phyloP scores from a whole-genome alignment of 2,113 vertebrate genomes.

The Colistium nudipinnis region DNA sequence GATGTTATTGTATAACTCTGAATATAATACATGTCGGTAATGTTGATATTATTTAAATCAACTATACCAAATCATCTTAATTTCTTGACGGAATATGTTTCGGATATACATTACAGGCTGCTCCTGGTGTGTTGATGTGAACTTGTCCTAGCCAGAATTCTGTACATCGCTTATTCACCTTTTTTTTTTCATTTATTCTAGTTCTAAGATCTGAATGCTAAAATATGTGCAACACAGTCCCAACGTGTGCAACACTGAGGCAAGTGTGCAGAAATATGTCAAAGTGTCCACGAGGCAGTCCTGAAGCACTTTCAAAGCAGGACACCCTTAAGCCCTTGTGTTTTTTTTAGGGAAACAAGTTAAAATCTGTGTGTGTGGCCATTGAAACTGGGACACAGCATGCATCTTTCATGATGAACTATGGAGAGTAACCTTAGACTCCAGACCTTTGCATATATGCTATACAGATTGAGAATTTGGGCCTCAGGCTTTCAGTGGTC shows the following conservation, averaged over 20 bases:
- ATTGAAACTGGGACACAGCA: background rate
- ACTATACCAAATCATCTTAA: too few species aligned
- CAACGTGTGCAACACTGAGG: background rate
- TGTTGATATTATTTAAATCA: background rate
- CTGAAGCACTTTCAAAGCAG: slow-evolving; percentile 17
- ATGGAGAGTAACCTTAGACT: background rate
- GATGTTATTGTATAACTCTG: background rate
- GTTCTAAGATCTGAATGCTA: background rate
- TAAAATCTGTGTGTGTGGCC: background rate
- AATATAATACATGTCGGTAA: background rate
- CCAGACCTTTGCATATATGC: background rate
- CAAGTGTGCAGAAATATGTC: slow-evolving; percentile 9
- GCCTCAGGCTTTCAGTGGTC: background rate
- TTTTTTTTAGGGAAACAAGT: background rate
- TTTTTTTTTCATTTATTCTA: too few species aligned
- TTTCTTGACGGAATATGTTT: background rate
- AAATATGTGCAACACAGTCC: background rate
- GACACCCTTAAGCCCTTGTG: background rate
- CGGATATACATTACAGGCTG: too few species aligned
- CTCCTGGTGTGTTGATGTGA: background rate
- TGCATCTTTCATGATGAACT: slow-evolving; percentile 12
- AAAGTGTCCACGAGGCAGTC: slow-evolving; percentile 13
- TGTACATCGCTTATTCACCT: background rate
- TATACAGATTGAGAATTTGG: background rate
- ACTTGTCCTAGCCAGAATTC: background rate